These are phyloP conservation scores for Axea sp. DNA, from an alignment of 2,888 invertebrate species.

Conservation along the genomic window DNA sequence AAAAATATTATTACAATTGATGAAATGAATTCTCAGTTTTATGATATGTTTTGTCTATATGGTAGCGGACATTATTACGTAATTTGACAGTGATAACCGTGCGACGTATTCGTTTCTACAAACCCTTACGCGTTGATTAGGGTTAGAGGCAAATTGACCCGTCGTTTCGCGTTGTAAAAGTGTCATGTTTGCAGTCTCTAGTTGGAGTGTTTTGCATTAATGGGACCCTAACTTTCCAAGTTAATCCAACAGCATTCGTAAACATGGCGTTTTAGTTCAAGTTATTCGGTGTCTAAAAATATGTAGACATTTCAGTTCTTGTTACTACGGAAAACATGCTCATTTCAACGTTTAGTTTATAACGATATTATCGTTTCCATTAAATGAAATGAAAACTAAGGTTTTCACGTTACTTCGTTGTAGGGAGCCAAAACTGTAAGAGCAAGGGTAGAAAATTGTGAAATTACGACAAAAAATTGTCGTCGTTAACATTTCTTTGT, in stretches of 20 bases:
- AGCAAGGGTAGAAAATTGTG: too few relatives aligned
- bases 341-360: constrained; percentile 9
- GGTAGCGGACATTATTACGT: constrained; percentile 23
- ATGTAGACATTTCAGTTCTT: constrained; percentile 17
- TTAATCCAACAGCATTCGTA: constrained; percentile 30
- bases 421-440: too few relatives aligned
- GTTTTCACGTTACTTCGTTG: too few relatives aligned
- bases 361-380: constrained; percentile 8
- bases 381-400: constrained; percentile 16
- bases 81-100: constrained; percentile 27
- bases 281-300: constrained; percentile 14
- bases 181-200: constrained; percentile 22
- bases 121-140: constrained; percentile 28
- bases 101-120: constrained; percentile 10
- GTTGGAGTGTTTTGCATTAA: constrained; percentile 36
- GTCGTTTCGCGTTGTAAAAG: constrained; percentile 29
- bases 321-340: constrained; percentile 12
- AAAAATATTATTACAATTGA: constrained; percentile 1
- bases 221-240: constrained; percentile 20
- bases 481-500: too few relatives aligned
- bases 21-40: constrained; percentile 37
- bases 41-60: constrained; percentile 24
- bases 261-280: constrained; percentile 36
- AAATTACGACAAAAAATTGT: too few relatives aligned
- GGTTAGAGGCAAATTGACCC: constrained; percentile 25